A percentile compares a stretch with the other conserved stretches of the same genome.
These are phyloP conservation scores for Hyposoter dolosus DNA, from an alignment of 2,888 invertebrate genomes.

Conservation along the genomic window DNA sequence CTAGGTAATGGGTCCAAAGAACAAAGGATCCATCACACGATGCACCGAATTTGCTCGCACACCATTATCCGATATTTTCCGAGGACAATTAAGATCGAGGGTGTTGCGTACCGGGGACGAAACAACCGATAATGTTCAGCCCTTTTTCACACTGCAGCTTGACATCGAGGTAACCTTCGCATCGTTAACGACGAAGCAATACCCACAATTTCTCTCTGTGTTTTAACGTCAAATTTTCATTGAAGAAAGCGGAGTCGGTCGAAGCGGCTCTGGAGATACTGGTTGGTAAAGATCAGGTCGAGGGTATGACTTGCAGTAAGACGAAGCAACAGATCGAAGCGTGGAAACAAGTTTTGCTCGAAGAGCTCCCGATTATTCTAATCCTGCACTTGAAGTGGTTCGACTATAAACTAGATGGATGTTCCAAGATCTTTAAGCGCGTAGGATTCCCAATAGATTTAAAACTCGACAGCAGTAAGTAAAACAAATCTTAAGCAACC, in stretches of 20 bases:
- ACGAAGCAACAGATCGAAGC: slow-evolving; percentile 94
- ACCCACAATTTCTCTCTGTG: neutral
- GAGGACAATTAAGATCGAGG: slow-evolving; percentile 95
- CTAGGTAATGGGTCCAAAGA: slow-evolving; percentile 93
- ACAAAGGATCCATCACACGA: slow-evolving; percentile 95
- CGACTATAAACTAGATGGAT: slow-evolving; percentile 94
- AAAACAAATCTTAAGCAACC: neutral
- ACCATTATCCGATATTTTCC: slow-evolving; percentile 96
- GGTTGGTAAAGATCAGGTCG: slow-evolving; percentile 93
- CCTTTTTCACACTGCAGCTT: slow-evolving; percentile 97
- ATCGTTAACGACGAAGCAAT: neutral
- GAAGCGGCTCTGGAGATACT: slow-evolving; percentile 95
- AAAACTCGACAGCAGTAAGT: slow-evolving; percentile 94
- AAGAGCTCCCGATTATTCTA: slow-evolving; percentile 95
- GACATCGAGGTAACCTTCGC: slow-evolving; percentile 93
- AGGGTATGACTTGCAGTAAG: slow-evolving; percentile 93
- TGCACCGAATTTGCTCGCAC: slow-evolving; percentile 93
- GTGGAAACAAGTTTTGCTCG: slow-evolving; percentile 95
- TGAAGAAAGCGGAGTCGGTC: slow-evolving; percentile 92
- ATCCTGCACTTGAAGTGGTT: slow-evolving; percentile 98
- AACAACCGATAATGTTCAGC: slow-evolving; percentile 96
- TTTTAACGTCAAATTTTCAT: slow-evolving; percentile 55
- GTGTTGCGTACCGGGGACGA: slow-evolving; percentile 91
- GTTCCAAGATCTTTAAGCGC: slow-evolving; percentile 96
- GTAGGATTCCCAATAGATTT: slow-evolving; percentile 96